Evolutionary conservation across 2,888 invertebrate genomes (phyloP).

Genomic region (Miltochrista miniata): DNA sequence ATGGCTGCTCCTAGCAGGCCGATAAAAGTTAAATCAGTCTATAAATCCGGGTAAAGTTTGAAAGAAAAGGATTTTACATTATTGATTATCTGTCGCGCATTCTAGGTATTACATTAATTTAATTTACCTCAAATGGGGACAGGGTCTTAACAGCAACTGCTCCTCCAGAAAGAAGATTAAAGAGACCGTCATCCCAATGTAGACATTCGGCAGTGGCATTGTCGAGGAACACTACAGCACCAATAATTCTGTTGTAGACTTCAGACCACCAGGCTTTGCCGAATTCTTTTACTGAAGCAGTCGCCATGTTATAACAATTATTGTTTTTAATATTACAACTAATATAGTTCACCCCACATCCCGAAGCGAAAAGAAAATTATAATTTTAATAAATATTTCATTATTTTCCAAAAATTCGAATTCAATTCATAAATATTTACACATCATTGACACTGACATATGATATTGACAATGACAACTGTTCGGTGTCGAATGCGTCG

Average conservation of each 20-base stretch:
- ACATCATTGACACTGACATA: neutral
- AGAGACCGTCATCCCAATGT: conserved; percentile 88
- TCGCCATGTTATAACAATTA: conserved; percentile 37
- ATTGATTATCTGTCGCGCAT: no score
- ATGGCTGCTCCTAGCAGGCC: no score
- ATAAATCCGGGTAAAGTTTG: no score
- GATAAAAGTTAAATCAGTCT: no score
- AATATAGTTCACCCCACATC: neutral
- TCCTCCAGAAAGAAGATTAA: conserved; percentile 82
- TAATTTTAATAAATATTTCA: no score
- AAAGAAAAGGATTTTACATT: no score
- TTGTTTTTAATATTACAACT: neutral
- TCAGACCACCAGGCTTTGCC: conserved; percentile 84
- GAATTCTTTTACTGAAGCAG: conserved; percentile 68
- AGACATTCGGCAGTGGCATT: conserved; percentile 85
- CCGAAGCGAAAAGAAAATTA: neutral
- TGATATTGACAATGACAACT: neutral
- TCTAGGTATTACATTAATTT: neutral
- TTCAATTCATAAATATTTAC: neutral
- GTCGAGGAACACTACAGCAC: conserved; percentile 86
- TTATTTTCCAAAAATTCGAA: no score
- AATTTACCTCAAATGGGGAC: conserved; percentile 84
- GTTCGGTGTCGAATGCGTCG: no score
- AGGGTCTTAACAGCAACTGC: conserved; percentile 86
- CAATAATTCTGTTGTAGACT: conserved; percentile 83